Evolutionary conservation across 2,888 invertebrate species (phyloP), one percentile per base, ranked within the genome.

Genomic region (Hirudinaria manillensis): DNA sequence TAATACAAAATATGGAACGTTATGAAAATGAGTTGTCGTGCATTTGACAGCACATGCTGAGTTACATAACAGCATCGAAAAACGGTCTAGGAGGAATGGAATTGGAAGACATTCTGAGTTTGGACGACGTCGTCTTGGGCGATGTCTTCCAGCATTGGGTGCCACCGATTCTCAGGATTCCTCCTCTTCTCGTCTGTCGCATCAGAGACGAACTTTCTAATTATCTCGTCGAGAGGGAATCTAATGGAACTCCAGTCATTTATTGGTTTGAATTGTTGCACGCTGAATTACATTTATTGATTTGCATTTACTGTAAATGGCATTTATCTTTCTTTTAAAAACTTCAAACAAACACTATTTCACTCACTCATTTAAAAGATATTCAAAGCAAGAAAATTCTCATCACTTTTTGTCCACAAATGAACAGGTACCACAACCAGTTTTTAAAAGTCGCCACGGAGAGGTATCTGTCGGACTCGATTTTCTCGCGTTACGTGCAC

Each of bases 161-260:
- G 55, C 82, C 83, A 16, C 81, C 82, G 6, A 78, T 82, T 7
- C 76, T 82, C 13, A 77, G 84, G 51, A 79, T 84, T 29, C 81
- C 81, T 2, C 80, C 81, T 16, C 75, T 80, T 3, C 78, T 80
- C 0, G 78, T 81, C 77, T 77, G 79, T 21, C 76, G 80, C 19
- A 70, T 81, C 0, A 74, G 75, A 45, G 71, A 78, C 38, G 79
- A 81, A 29, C 75, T 81, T 36, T 66, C 71, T 36, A 73, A 76
- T 29, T 81, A 81, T 76, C 75, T 81, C 29, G 78, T 81, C 7
- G 77, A 80, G 75, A 74, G 80, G 24, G 80, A 80, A 61, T 78
- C 80, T 10, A 78, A 81, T 61, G 80, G 79, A n/a, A 77, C 77
- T 19, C 56, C 78, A 3, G 80, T 80, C 24, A 75, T 76, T 53